Evolutionary conservation across 1,140 invertebrate genomes (phyloP).

Genomic region (Lamellibrachia luymesi): DNA sequence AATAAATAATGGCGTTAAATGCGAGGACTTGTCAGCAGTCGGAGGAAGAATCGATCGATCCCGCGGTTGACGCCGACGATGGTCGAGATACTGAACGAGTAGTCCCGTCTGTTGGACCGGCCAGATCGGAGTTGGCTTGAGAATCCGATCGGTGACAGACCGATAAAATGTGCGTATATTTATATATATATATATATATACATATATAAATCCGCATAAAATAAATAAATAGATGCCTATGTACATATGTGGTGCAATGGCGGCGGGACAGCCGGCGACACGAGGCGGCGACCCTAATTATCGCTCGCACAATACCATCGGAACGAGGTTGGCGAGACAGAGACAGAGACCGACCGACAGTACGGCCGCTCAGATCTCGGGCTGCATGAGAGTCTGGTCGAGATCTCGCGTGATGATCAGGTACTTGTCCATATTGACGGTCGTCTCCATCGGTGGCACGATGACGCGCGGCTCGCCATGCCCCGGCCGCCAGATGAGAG

Average conservation of each 20-base stretch:
- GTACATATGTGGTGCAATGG: not conserved
- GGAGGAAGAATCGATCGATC: not conserved
- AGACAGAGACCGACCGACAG: not conserved
- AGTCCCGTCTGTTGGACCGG: not conserved
- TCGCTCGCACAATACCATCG: not conserved
- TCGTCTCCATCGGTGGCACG: slow-evolving; percentile 27
- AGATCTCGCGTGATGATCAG: slow-evolving; percentile 18
- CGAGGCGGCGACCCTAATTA: not conserved
- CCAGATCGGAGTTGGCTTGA: not conserved
- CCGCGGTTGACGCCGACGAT: not conserved
- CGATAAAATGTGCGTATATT: not conserved
- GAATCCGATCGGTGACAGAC: not conserved
- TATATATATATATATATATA: not conserved
- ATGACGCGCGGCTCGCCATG: slow-evolving; percentile 32
- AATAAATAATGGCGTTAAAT: not conserved
- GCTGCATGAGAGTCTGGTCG: not conserved
- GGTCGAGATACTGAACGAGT: not conserved
- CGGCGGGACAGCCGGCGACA: not conserved
- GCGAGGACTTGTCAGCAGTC: not conserved
- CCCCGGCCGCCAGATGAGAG: slow-evolving; percentile 53
- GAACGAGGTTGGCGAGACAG: not conserved
- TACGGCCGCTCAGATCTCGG: not conserved
- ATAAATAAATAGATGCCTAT: not conserved
- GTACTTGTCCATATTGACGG: slow-evolving; percentile 27
- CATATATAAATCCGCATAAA: not conserved